Conservation (phyloP, 2,113 vertebrate genomes). For the Cynopterus brachyotis region DNA sequence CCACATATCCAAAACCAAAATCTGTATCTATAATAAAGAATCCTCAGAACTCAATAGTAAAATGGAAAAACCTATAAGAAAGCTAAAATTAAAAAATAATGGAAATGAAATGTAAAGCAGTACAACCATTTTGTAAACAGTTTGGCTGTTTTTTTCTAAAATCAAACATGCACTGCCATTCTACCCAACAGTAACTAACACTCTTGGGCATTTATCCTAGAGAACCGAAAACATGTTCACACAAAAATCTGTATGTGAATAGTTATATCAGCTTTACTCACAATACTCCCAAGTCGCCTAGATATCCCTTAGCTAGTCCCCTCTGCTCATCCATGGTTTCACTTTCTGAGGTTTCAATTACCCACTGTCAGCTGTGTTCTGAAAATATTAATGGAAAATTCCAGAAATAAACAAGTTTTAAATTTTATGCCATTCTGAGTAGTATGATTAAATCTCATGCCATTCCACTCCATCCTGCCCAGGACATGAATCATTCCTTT, state of each 20-base stretch:
- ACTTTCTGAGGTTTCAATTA: not conserved
- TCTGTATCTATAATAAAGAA: not conserved
- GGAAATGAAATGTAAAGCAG: not conserved
- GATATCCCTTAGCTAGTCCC: not conserved
- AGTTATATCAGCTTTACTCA: not conserved
- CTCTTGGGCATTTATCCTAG: not conserved
- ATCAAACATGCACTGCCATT: not conserved
- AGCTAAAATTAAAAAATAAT: conserved; percentile 3
- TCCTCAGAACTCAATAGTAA: not conserved
- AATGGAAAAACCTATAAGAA: not conserved
- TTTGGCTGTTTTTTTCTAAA: conserved; percentile 7
- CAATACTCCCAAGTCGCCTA: not conserved
- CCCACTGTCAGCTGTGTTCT: not conserved
- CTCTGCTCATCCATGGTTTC: not conserved
- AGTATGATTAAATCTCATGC: not conserved
- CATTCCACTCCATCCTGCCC: not conserved
- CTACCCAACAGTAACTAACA: not conserved
- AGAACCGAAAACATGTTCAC: not conserved
- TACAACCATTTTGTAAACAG: not conserved
- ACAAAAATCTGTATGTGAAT: not conserved
- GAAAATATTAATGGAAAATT: not conserved
- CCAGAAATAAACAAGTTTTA: not conserved
- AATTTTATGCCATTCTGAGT: not conserved
- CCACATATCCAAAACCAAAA: not conserved
- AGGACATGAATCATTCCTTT: not conserved